Base-by-base conservation (phyloP, 37 sponge, comb jelly and placozoan species). In the Theonella swinhoei region DNA sequence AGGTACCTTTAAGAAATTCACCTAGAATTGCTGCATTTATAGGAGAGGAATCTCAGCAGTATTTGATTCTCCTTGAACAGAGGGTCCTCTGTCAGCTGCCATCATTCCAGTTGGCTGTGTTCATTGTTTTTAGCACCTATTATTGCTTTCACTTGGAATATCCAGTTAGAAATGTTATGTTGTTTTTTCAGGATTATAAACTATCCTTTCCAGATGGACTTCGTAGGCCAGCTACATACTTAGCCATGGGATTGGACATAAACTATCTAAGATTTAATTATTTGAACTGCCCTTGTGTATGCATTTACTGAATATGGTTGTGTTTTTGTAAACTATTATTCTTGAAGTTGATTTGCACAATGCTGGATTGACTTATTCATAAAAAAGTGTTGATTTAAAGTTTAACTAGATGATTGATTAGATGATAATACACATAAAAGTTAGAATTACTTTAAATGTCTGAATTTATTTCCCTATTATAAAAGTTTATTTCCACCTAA, bases 101-200 rank as follows among this genome's bases (percentile, higher is more conserved):
- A 0, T 58, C 72, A 2, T 72, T 86, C 34, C n/a, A 41, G 24
- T 33, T 43, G 37, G 86, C 86, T 22, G 64, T 86, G 25, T 78
- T 86, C 28, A 0, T 78, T 26, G 28, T 23, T 17, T 78, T 86
- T 78, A 20, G 40, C 33, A 63, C 73, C 3, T 78, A 86, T 64
- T 79, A 86, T 59, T 65, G 78, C 0, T 86, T 72, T 34, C 70
- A 86, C 71, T 61, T 86, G 75, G 72, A 77, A 41, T 85, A 85
- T 62, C 62, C 78, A 67, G 70, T 54, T 4, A 33, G 39, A 23
- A 66, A 75, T 8, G 58, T 85, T 59, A 39, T 77, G 22, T 77
- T 37, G 61, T 85, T 85, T 54, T 32, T 85, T 19, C 85, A 85
- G 43, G 85, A 85, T 19, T 85, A 77, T 31, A 38, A 77, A 68